phyloP scores from a whole-genome alignment of 2,888 invertebrate genomes.

The Adelphocoris suturalis region DNA sequence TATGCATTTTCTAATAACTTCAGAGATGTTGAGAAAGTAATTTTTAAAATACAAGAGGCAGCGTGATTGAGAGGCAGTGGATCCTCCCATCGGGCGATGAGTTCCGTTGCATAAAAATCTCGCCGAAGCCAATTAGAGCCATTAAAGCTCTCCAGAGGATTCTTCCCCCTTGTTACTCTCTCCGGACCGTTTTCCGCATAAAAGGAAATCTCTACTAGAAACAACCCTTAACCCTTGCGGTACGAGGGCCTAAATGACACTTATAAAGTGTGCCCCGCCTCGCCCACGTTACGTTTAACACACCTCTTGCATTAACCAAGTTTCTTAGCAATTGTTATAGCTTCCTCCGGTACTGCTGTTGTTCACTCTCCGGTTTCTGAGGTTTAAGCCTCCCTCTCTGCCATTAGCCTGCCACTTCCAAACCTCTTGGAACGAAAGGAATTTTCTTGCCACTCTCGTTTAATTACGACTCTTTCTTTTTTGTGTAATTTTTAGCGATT shows the following conservation, averaged over 20 bases:
- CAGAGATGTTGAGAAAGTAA: too few species aligned
- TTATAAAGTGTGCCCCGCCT: slow-evolving; percentile 56
- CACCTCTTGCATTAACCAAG: slow-evolving; percentile 67
- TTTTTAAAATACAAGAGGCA: too few species aligned
- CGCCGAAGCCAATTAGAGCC: slow-evolving; percentile 29
- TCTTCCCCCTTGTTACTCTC: background rate
- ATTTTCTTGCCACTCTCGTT: background rate
- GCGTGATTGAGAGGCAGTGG: too few species aligned
- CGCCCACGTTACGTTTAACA: slow-evolving; percentile 56
- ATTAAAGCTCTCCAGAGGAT: background rate
- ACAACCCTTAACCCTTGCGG: slow-evolving; percentile 36
- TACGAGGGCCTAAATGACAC: slow-evolving; percentile 63
- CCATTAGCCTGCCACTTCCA: slow-evolving; percentile 27
- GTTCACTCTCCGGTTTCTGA: slow-evolving; percentile 38
- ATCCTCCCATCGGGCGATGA: too few species aligned
- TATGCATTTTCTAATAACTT: too few species aligned
- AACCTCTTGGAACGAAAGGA: background rate
- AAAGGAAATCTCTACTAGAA: slow-evolving; percentile 65
- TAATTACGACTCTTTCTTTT: slow-evolving; percentile 19
- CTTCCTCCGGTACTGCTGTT: slow-evolving; percentile 53
- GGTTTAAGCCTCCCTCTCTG: background rate
- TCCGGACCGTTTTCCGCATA: slow-evolving; percentile 40
- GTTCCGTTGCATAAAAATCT: background rate
- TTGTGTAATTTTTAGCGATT: too few species aligned
- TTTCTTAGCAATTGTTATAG: slow-evolving; percentile 64